phyloP scores from a whole-genome alignment of 2,888 invertebrate species.

The Timema cristinae region DNA sequence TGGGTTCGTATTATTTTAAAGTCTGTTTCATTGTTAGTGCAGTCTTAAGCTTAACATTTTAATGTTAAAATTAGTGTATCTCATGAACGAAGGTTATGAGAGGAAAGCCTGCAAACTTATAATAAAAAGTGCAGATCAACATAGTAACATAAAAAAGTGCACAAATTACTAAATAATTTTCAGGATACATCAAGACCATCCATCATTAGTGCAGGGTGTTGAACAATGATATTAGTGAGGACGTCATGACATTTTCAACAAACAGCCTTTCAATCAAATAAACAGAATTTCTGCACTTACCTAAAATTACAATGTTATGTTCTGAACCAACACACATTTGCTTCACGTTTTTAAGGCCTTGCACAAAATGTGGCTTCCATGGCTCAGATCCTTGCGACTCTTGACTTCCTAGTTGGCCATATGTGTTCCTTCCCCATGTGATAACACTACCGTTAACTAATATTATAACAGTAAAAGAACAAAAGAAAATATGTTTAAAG shows the following conservation, averaged over 20 bases:
- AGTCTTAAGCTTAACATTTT: too few relatives aligned
- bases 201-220: neutral
- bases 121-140: neutral
- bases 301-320: conserved; percentile 64
- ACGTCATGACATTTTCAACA: neutral
- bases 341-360: conserved; percentile 43
- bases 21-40: too few relatives aligned
- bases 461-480: conserved; percentile 21
- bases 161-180: too few relatives aligned
- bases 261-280: neutral
- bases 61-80: too few relatives aligned
- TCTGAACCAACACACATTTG: conserved; percentile 71
- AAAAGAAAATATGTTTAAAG: conserved; percentile 1
- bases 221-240: neutral
- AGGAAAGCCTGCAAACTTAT: neutral
- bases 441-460: conserved; percentile 59
- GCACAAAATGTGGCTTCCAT: conserved; percentile 41
- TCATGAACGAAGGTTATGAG: too few relatives aligned
- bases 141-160: neutral
- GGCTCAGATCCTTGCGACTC: conserved; percentile 45
- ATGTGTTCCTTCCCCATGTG: conserved; percentile 76
- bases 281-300: conserved; percentile 34
- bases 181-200: too few relatives aligned
- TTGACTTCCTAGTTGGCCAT: conserved; percentile 66
- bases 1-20: too few relatives aligned